Evolutionary conservation across 1,140 invertebrate genomes (phyloP), one percentile per base, ranked within the genome.

Genomic region (Drosophila persimilis): DNA sequence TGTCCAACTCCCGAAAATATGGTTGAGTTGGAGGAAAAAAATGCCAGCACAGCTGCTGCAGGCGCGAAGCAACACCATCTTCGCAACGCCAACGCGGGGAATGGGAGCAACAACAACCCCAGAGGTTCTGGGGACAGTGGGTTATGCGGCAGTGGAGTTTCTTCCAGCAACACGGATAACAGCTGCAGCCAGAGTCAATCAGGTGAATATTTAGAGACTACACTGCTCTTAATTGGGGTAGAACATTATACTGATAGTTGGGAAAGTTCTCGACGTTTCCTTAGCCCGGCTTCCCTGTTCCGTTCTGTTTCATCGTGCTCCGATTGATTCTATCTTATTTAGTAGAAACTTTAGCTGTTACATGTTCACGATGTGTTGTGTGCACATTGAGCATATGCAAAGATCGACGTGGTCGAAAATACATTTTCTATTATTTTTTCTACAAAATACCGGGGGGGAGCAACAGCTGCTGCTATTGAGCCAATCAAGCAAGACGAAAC

Each of bases 181-280:
- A 88, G 83, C 83, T 88, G 83, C 83, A 88, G 75, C 45, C 78
- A 72, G 72, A 81, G 83, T 83, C 83, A 90, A 76, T 90, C 86
- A 83, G 86, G 86, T 90, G 79, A 90, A 78, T 71, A 57, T 57
- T 63, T 46, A 53, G 11, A 39, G 31, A 35, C 9, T 39, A 63
- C 6, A 66, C 9, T 35, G 2, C 35, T 39, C 5, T 26, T 26
- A 13, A 13, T 11, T 5, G 11, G 35, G 35, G 35, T 9, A 13
- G 13, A 11, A 13, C 3, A 39, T 35, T 35, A 11, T 39, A 39
- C 11, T 39, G 8, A 39, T 3, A 39, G 35, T 39, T 39, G 11
- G 35, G 1, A 39, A 39, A 13, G 35, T 39, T 39, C 35, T 39
- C 35, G 35, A 39, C 35, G 13, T 39, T 39, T 35, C 9, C 9